These are phyloP conservation scores for Reticulitermes lucifugus DNA, from an alignment of 2,888 invertebrate genomes.

Conservation along the genomic window DNA sequence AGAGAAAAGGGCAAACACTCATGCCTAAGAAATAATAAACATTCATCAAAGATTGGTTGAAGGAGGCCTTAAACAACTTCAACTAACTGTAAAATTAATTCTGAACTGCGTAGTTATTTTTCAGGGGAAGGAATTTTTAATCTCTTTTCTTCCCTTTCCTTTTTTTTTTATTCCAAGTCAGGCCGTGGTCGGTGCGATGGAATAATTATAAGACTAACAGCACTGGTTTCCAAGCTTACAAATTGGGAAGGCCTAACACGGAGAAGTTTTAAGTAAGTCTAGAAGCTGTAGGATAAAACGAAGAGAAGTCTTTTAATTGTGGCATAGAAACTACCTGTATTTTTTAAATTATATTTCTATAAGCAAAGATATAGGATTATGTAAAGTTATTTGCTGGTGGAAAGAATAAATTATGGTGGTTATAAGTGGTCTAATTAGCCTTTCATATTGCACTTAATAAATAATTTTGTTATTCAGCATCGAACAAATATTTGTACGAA, in stretches of 20 bases:
- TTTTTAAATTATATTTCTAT: too few relatives aligned
- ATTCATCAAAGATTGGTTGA: slow-evolving; percentile 6
- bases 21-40: slow-evolving; percentile 14
- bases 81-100: slow-evolving; percentile 11
- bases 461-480: too few relatives aligned
- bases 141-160: background rate
- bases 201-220: background rate
- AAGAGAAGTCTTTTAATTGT: too few relatives aligned
- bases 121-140: background rate
- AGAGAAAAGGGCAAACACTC: background rate
- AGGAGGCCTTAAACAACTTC: background rate
- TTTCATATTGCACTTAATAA: too few relatives aligned
- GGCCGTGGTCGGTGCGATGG: background rate
- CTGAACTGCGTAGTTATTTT: background rate
- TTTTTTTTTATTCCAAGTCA: background rate
- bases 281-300: background rate
- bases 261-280: background rate
- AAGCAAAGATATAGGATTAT: too few relatives aligned
- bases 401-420: too few relatives aligned
- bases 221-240: background rate
- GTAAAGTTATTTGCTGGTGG: too few relatives aligned
- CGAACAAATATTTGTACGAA: too few relatives aligned
- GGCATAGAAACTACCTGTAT: too few relatives aligned
- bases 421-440: too few relatives aligned
- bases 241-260: background rate